Conservation (phyloP, 2,113 vertebrate species). For the Climacteris rufus region DNA sequence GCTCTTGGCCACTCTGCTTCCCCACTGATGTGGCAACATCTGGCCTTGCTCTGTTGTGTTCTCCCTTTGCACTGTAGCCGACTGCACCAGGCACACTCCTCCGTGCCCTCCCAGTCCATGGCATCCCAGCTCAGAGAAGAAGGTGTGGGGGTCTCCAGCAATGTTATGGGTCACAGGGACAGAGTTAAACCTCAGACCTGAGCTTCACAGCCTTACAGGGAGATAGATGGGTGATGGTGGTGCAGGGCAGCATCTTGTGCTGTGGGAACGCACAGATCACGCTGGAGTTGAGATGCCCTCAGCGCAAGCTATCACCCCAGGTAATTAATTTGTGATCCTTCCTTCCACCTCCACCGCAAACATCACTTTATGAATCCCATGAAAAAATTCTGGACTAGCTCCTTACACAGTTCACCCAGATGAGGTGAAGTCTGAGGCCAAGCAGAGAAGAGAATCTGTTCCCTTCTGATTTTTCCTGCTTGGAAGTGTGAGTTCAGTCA, state of each 20-base stretch:
- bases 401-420: neutral
- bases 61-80: accelerated
- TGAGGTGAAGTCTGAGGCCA: neutral
- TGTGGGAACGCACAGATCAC: accelerated
- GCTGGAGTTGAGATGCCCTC: neutral
- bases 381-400: neutral
- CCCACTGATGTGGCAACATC: neutral
- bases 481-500: neutral
- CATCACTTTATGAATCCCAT: neutral
- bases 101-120: accelerated
- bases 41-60: neutral
- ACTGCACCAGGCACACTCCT: accelerated
- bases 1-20: neutral
- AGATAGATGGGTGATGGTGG: accelerated
- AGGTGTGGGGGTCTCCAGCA: neutral
- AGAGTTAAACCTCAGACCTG: accelerated
- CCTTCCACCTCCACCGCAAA: neutral
- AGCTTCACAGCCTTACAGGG: accelerated
- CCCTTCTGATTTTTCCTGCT: neutral
- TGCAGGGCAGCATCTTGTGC: accelerated
- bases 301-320: neutral
- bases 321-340: neutral
- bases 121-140: neutral
- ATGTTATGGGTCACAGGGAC: neutral
- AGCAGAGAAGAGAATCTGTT: neutral